Evolutionary conservation across 2,113 vertebrate species (phyloP).

Genomic region (Raja brachyura): DNA sequence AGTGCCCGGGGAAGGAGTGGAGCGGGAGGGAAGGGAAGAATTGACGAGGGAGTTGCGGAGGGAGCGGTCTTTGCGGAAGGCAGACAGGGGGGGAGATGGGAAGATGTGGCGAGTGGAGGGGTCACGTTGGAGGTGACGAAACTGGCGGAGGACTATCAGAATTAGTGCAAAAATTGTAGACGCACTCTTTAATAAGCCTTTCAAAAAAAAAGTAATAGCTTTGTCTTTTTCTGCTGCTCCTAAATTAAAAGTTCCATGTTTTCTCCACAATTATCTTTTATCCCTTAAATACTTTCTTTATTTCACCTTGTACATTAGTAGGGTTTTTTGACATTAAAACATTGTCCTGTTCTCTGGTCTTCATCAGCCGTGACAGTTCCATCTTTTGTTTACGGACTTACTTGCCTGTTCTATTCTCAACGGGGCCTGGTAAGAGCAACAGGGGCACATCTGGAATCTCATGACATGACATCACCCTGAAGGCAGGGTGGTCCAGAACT

Average conservation of each 20-base stretch:
- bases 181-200: neutral
- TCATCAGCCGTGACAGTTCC: slow-evolving; percentile 4
- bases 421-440: neutral
- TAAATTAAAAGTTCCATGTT: too few relatives aligned
- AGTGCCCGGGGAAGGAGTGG: too few relatives aligned
- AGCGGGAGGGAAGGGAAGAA: too few relatives aligned
- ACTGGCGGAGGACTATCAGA: too few relatives aligned
- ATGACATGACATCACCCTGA: slow-evolving; percentile 27
- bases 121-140: too few relatives aligned
- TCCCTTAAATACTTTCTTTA: neutral
- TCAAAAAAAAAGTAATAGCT: neutral
- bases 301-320: neutral
- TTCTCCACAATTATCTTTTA: neutral
- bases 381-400: slow-evolving; percentile 11
- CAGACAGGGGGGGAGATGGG: too few relatives aligned
- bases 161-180: neutral
- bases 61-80: too few relatives aligned
- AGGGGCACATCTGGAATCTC: slow-evolving; percentile 23
- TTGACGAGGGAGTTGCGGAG: too few relatives aligned
- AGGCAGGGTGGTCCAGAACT: neutral
- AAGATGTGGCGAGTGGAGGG: too few relatives aligned
- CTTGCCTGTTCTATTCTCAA: neutral
- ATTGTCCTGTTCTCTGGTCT: slow-evolving; percentile 13
- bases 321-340: neutral
- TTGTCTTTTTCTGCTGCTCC: neutral